Base-by-base conservation (phyloP, 2,888 invertebrate species). In the Hoplodrina ambigua region DNA sequence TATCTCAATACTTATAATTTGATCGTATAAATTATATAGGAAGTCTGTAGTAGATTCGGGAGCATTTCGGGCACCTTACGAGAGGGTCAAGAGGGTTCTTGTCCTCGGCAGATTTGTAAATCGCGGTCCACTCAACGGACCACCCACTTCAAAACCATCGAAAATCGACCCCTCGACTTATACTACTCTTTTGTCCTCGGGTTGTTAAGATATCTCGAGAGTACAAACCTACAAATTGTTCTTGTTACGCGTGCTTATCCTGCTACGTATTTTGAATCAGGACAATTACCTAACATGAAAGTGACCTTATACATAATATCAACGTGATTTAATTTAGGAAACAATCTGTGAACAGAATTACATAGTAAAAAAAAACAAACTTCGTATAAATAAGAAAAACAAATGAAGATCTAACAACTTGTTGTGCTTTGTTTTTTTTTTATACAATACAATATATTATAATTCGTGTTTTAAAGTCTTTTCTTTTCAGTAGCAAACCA, bases 91-190 rank as follows among this genome's bases (percentile, higher is more conserved):
- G 81, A 70, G 78, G 72, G 82, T 89, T 85, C 93, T 94, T 90
- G 90, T 91, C 91, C 91, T 85, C 88, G 80, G 88, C 88, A 84
- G 89, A 91, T 92, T 91, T 91, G 90, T 92, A 92, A 93, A 93
- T 91, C 90, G 92, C 87, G 91, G 91, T 90, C 89, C 89, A 86
- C 90, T 90, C 86, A 70, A 73, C 72, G 80, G 85, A 85, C 87
- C 88, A 88, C 83, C 89, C 86, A 86, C 89, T 89, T 88, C 87
- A 87, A 65, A 87, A 89, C 85, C 85, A 85, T 86, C 88, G 87
- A 79, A 72, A 77, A 69, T 86, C 85, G 76, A 71, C 85, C 72
- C 71, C 75, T 73, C 72, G 85, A 84, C 81, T 84, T 79, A 58
- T 76, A 62, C 83, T 83, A 82, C 81, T 85, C 90, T 89, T 88